Conservation (phyloP, 2,113 vertebrate genomes). For the Ondatra zibethicus region DNA sequence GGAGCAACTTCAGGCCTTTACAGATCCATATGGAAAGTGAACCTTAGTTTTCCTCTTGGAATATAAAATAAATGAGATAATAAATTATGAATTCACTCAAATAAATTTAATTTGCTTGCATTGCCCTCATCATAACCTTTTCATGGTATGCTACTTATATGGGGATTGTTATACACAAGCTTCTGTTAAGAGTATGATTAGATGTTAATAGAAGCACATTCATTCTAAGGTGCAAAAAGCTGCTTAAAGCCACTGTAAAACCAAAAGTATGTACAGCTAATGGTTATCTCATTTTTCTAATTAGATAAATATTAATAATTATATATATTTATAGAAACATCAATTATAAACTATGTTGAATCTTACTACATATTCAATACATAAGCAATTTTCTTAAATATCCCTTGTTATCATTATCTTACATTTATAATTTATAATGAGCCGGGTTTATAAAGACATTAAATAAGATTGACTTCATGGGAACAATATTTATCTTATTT, state of each 20-base stretch:
- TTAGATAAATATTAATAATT: constrained; percentile 13
- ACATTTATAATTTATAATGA: constrained; percentile 25
- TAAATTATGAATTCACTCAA: constrained; percentile 16
- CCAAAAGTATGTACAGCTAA: background rate
- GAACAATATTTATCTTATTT: background rate
- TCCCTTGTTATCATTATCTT: background rate
- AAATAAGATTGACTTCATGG: background rate
- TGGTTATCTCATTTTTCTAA: constrained; percentile 13
- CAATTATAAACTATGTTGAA: background rate
- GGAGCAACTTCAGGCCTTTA: background rate
- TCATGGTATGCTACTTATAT: background rate
- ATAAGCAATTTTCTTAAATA: constrained; percentile 1
- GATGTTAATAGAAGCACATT: background rate
- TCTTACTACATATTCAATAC: constrained; percentile 22
- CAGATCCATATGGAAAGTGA: background rate
- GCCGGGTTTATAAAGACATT: background rate
- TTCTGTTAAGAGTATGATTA: background rate
- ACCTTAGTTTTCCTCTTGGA: background rate
- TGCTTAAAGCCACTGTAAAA: constrained; percentile 34
- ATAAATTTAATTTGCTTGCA: background rate
- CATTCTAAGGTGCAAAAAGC: background rate
- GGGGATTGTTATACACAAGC: background rate
- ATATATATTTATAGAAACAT: background rate
- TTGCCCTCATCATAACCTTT: background rate
- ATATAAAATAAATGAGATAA: background rate